Evolutionary conservation across 1,140 invertebrate genomes (phyloP), one percentile per base, ranked within the genome.

Genomic region (Drosophila ambigua): DNA sequence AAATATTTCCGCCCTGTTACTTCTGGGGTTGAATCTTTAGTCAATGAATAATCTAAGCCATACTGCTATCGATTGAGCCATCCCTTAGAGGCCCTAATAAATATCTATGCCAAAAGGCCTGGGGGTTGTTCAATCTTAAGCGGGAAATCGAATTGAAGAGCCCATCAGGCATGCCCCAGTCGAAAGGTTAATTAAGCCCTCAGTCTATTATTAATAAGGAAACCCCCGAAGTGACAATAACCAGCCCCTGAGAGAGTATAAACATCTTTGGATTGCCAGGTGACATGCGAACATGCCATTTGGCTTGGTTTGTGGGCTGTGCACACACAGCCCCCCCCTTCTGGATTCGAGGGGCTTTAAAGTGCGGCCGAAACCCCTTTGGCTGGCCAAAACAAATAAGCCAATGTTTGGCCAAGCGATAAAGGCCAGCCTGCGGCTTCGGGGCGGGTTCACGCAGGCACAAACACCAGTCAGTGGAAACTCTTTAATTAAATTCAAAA

Each of bases 401-500:
- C 26, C 46, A 52, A 20, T 65, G 48, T 68, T 77, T 82, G 74
- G 61, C 41, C 65, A 66, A 61, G 53, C 72, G 80, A 72, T 69
- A 65, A 75, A 51, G 53, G 55, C 63, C 55, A 48, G 50, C 58
- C 24, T 62, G 69, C 45, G 67, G 77, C 58, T 67, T 77, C 49
- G 60, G 71, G 78, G 65, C 24, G 20, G 23, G 8, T 9, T 31
- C 31, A 31, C 8, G 31, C 31, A 31, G 31, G 8, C 31, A 26
- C 26, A 16, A 13, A 48, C 31, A 39, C 35, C 35, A 11, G 24
- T 31, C 35, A 11, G 24, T 31, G 58, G 26, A 72, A 63, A 63
- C 51, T 49, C 77, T 75, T 85, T 85, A 87, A 85, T 87, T 85
- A 87, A 79, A 82, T 82, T 62, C 78, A 65, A 54, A 79, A 76